Evolutionary conservation across 2,888 invertebrate species (phyloP).

Genomic region (Epinotia nisella): DNA sequence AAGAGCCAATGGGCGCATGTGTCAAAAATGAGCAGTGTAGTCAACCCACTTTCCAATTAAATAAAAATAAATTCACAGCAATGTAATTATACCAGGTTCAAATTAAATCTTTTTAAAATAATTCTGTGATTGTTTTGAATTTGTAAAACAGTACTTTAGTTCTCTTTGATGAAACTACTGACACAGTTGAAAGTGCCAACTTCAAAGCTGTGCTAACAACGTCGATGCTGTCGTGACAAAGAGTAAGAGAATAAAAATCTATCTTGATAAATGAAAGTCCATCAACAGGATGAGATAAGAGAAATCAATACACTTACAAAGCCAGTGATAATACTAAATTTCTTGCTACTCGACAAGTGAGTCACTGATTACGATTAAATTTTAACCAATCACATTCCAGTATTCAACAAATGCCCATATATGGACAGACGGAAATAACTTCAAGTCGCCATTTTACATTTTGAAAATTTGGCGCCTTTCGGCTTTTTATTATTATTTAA

Average conservation of each 20-base stretch:
- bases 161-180: constrained; percentile 4
- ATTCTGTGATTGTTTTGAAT: constrained; percentile 13
- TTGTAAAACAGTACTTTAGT: background rate
- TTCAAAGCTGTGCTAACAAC: constrained; percentile 60
- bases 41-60: constrained; percentile 62
- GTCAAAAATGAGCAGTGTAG: constrained; percentile 71
- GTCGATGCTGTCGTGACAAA: constrained; percentile 50
- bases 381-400: constrained; percentile 83
- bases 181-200: constrained; percentile 62
- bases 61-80: constrained; percentile 35
- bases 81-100: constrained; percentile 1
- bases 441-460: constrained; percentile 57
- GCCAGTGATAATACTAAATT: constrained; percentile 61
- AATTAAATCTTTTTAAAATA: constrained; percentile 25
- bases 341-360: constrained; percentile 67
- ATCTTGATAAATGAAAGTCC: constrained; percentile 55
- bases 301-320: constrained; percentile 52
- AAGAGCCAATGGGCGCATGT: constrained; percentile 84
- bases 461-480: constrained; percentile 61
- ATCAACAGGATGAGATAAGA: constrained; percentile 63
- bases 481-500: background rate
- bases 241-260: constrained; percentile 33
- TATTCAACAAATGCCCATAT: constrained; percentile 86
- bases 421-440: constrained; percentile 82
- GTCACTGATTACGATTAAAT: constrained; percentile 70